Conservation (phyloP, 1,140 invertebrate genomes). For the Drosophila aff. region DNA sequence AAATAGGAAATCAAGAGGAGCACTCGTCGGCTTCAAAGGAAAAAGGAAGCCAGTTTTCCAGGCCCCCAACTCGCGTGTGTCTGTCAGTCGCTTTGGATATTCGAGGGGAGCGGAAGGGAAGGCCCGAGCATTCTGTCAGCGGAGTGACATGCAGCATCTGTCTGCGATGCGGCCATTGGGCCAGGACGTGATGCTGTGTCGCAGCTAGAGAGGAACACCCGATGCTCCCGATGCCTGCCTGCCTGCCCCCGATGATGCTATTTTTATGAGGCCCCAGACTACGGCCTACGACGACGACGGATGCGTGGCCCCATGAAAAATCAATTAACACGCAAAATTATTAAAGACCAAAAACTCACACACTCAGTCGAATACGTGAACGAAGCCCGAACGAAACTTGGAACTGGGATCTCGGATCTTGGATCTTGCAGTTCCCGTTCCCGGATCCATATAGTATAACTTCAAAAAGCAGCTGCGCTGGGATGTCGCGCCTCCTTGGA, state of each 20-base stretch:
- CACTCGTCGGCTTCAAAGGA: slow-evolving; percentile 61
- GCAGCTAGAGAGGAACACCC: slow-evolving; percentile 49
- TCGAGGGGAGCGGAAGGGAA: slow-evolving; percentile 17
- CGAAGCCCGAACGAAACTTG: slow-evolving; percentile 42
- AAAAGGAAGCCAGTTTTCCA: slow-evolving; percentile 53
- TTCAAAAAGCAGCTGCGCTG: slow-evolving; percentile 76
- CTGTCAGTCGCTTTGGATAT: slow-evolving; percentile 13
- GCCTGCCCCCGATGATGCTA: slow-evolving; percentile 61
- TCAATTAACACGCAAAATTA: slow-evolving; percentile 84
- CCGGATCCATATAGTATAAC: slow-evolving; percentile 46
- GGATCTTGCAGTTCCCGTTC: slow-evolving; percentile 10
- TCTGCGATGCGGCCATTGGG: slow-evolving; percentile 73
- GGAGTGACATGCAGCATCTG: slow-evolving; percentile 82
- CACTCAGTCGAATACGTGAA: slow-evolving; percentile 35
- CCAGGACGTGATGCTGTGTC: slow-evolving; percentile 78
- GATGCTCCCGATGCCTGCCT: slow-evolving; percentile 7
- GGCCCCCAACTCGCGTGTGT: slow-evolving; percentile 6
- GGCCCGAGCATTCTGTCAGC: slow-evolving; percentile 78
- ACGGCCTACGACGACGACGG: slow-evolving; percentile 60
- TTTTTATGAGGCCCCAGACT: slow-evolving; percentile 76
- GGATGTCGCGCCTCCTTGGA: slow-evolving; percentile 72
- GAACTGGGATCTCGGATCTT: slow-evolving; percentile 28
- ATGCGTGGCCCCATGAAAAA: slow-evolving; percentile 83
- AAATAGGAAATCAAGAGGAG: slow-evolving; percentile 32
- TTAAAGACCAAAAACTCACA: slow-evolving; percentile 73